phyloP scores from a whole-genome alignment of 2,888 invertebrate genomes.

The Blastobasis adustella region DNA sequence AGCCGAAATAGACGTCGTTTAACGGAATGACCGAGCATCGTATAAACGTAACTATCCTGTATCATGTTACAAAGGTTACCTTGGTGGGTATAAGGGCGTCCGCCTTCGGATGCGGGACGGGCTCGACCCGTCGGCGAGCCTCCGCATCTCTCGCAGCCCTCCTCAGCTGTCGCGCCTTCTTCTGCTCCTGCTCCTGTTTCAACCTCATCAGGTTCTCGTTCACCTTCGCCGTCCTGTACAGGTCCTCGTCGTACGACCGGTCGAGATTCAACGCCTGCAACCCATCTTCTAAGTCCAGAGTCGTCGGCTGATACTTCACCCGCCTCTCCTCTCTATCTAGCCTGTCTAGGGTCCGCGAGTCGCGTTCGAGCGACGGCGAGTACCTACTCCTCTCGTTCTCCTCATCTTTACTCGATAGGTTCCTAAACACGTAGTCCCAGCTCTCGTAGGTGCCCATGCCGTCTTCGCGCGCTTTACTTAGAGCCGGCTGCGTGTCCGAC shows the following conservation, averaged over 20 bases:
- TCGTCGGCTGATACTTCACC: slow-evolving; percentile 63
- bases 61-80: too few species aligned
- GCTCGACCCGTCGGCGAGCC: slow-evolving; percentile 50
- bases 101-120: slow-evolving; percentile 46
- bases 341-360: slow-evolving; percentile 60
- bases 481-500: slow-evolving; percentile 62
- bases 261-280: slow-evolving; percentile 69
- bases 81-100: slow-evolving; percentile 47
- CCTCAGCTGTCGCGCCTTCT: slow-evolving; percentile 48
- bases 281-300: slow-evolving; percentile 73
- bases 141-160: slow-evolving; percentile 38
- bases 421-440: slow-evolving; percentile 88
- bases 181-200: slow-evolving; percentile 56
- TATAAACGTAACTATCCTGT: too few species aligned
- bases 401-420: slow-evolving; percentile 83
- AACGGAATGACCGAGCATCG: too few species aligned
- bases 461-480: slow-evolving; percentile 76
- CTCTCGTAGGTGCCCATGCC: slow-evolving; percentile 81
- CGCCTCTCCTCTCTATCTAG: slow-evolving; percentile 59
- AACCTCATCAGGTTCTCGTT: slow-evolving; percentile 65
- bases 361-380: slow-evolving; percentile 63
- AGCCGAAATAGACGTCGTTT: too few species aligned
- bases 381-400: slow-evolving; percentile 81
- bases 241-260: slow-evolving; percentile 55
- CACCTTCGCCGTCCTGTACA: slow-evolving; percentile 65